Percentiles rank a stretch among this genome's conserved stretches.
Conservation (phyloP, 2,113 vertebrate genomes). For the Melanostigma gelatinosum region DNA sequence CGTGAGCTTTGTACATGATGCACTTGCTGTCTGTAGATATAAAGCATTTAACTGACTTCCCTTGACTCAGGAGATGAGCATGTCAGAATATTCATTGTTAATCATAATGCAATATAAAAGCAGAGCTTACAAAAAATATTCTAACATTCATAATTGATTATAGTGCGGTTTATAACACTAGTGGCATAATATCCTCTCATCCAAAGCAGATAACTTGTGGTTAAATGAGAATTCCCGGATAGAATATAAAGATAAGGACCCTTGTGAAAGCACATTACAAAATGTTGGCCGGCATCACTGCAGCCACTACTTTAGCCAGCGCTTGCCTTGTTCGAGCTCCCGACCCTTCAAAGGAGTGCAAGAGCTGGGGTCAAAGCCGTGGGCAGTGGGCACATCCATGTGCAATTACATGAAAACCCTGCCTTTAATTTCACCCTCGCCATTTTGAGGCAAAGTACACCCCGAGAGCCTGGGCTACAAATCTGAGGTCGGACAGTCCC, state of each 20-base stretch:
- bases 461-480: slow-evolving; percentile 63
- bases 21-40: slow-evolving; percentile 4
- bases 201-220: slow-evolving; percentile 44
- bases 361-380: slow-evolving; percentile 64
- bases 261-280: slow-evolving; percentile 47
- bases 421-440: slow-evolving; percentile 78
- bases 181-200: slow-evolving; percentile 37
- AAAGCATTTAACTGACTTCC: slow-evolving; percentile 26
- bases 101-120: slow-evolving; percentile 50
- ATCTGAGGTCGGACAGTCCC: slow-evolving; percentile 63
- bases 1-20: slow-evolving; percentile 5
- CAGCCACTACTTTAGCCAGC: slow-evolving; percentile 39
- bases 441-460: slow-evolving; percentile 72
- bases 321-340: slow-evolving; percentile 55
- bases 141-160: slow-evolving; percentile 62
- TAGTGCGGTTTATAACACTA: slow-evolving; percentile 42
- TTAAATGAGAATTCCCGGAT: slow-evolving; percentile 45
- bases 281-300: slow-evolving; percentile 52
- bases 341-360: slow-evolving; percentile 74
- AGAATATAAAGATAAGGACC: slow-evolving; percentile 42
- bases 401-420: slow-evolving; percentile 74
- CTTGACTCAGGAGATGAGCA: slow-evolving; percentile 3
- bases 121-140: slow-evolving; percentile 28
- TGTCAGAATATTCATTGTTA: slow-evolving; percentile 65
- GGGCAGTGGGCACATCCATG: slow-evolving; percentile 71